A percentile compares a stretch with the other conserved stretches of the same genome.
phyloP scores from a whole-genome alignment of 2,888 invertebrate genomes.

The Phania funesta region DNA sequence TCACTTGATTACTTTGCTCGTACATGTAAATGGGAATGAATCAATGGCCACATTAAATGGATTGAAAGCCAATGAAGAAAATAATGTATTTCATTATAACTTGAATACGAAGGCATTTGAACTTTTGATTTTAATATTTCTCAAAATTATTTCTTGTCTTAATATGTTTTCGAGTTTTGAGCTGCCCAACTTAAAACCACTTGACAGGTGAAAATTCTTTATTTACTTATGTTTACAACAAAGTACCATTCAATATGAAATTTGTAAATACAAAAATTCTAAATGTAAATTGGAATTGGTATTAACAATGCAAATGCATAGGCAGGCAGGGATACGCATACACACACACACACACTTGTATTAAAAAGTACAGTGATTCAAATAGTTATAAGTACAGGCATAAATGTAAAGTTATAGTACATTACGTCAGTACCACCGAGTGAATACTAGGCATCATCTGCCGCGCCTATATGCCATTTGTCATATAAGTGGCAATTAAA shows the following conservation, averaged over 20 bases:
- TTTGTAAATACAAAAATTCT: constrained; percentile 23
- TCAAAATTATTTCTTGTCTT: neutral
- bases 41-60: constrained; percentile 46
- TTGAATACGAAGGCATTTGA: neutral
- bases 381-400: constrained; percentile 6
- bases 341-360: neutral
- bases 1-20: constrained; percentile 61
- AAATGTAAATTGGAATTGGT: too few relatives aligned
- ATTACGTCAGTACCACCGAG: too few relatives aligned
- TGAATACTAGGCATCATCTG: too few relatives aligned
- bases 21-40: neutral
- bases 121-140: neutral
- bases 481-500: too few relatives aligned
- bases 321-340: too few relatives aligned
- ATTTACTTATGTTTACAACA: neutral
- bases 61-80: constrained; percentile 8
- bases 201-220: neutral
- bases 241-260: constrained; percentile 8
- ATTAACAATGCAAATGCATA: too few relatives aligned
- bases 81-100: neutral
- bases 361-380: neutral
- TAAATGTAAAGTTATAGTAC: neutral
- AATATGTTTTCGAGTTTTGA: neutral
- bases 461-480: too few relatives aligned
- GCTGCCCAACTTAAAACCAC: too few relatives aligned